These are phyloP conservation scores for Dryas iulia DNA, from an alignment of 1,140 invertebrate species.

Conservation along the genomic window DNA sequence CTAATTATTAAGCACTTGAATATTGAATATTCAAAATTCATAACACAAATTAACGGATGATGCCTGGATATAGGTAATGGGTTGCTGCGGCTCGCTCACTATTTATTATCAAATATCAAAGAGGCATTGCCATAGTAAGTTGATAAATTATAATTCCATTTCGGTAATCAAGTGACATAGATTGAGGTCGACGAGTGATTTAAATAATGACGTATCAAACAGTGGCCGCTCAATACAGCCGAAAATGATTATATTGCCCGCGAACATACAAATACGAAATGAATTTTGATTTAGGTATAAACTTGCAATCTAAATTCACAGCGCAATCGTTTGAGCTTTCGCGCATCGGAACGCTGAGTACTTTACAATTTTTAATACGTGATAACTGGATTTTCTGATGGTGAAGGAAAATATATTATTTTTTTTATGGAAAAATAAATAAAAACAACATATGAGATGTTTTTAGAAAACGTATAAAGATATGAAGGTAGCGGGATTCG, in stretches of 20 bases:
- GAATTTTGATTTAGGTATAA: constrained; percentile 30
- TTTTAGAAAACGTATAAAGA: too few relatives aligned
- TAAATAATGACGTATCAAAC: constrained; percentile 2
- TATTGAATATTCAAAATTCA: neutral
- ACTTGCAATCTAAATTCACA: constrained; percentile 32
- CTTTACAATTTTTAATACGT: neutral
- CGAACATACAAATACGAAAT: constrained; percentile 26
- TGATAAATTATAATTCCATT: constrained; percentile 23
- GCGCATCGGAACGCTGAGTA: neutral
- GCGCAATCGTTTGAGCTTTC: constrained; percentile 10
- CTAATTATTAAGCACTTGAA: neutral
- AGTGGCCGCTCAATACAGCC: neutral
- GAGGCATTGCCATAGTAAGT: neutral
- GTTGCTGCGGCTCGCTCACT: neutral
- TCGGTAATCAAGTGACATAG: constrained; percentile 2
- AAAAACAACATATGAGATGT: too few relatives aligned
- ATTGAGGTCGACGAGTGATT: constrained; percentile 17
- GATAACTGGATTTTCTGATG: neutral
- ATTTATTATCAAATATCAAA: neutral
- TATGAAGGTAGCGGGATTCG: too few relatives aligned
- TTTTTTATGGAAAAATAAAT: too few relatives aligned
- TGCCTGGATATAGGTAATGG: neutral
- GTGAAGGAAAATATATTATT: neutral
- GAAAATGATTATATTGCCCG: constrained; percentile 21
- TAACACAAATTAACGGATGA: neutral